These are phyloP conservation scores for Chouioia cunea DNA, from an alignment of 2,888 invertebrate species.

Conservation along the genomic window DNA sequence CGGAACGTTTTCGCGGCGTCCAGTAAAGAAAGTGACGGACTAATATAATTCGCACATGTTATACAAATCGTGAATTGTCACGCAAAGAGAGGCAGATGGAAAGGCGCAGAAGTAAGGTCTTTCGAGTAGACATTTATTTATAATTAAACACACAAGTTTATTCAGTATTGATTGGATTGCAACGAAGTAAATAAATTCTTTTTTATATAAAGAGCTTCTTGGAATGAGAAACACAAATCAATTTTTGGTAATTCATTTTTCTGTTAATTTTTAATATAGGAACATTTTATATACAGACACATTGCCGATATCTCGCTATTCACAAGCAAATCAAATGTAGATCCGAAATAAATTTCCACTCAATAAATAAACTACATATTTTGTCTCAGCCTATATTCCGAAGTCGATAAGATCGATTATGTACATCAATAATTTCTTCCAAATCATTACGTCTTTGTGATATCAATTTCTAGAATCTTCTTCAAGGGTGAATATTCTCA, in stretches of 20 bases:
- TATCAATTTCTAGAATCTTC: constrained; percentile 33
- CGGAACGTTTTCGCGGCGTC: not conserved
- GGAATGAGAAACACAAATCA: too few species aligned
- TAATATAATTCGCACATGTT: constrained; percentile 24
- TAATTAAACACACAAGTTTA: constrained; percentile 54
- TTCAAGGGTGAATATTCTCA: constrained; percentile 8
- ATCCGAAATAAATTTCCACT: constrained; percentile 25
- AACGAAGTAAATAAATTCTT: too few species aligned
- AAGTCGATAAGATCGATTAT: too few species aligned
- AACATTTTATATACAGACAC: not conserved
- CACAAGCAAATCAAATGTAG: constrained; percentile 5
- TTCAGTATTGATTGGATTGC: constrained; percentile 53
- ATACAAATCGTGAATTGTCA: constrained; percentile 62
- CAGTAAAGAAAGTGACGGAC: not conserved
- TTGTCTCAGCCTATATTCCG: too few species aligned
- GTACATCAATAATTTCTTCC: constrained; percentile 29
- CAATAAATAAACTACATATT: not conserved
- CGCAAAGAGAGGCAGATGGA: constrained; percentile 56
- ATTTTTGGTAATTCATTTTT: too few species aligned
- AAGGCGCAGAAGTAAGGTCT: not conserved
- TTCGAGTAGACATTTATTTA: constrained; percentile 37
- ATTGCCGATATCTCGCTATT: not conserved
- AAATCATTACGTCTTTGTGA: constrained; percentile 41
- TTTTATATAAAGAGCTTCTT: too few species aligned
- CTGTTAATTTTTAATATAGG: too few species aligned